Evolutionary conservation across 2,797 vertebrate species (phyloP).

Genomic region (Danio albolineatus): DNA sequence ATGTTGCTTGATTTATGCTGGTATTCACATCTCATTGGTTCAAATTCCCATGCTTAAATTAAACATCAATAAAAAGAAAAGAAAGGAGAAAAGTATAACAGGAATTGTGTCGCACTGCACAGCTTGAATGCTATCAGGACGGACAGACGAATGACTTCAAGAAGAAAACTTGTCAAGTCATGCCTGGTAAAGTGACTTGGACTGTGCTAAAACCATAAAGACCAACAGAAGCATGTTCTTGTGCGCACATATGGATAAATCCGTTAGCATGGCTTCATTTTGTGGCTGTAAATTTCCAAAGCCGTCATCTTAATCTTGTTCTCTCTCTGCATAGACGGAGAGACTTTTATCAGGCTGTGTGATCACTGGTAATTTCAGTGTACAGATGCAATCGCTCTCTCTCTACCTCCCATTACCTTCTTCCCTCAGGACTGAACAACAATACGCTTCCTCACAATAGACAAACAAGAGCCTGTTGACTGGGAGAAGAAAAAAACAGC

Average conservation of each 20-base stretch:
- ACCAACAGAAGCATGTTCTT: not conserved
- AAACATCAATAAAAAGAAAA: not conserved
- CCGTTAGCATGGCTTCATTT: not conserved
- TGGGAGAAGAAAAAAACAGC: constrained; percentile 59
- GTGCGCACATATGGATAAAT: not conserved
- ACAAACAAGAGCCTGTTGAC: constrained; percentile 79
- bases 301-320: constrained; percentile 41
- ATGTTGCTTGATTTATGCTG: not conserved
- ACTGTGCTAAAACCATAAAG: not conserved
- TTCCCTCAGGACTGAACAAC: constrained; percentile 83
- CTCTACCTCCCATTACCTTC: constrained; percentile 61
- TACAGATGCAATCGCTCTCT: constrained; percentile 80
- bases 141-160: not conserved
- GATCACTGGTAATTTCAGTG: constrained; percentile 85
- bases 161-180: not conserved
- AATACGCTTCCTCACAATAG: constrained; percentile 81
- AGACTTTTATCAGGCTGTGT: constrained; percentile 74
- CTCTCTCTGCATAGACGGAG: constrained; percentile 51
- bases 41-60: not conserved
- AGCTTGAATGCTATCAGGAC: not conserved
- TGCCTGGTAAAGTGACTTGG: not conserved
- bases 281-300: constrained; percentile 23
- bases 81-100: too few species aligned
- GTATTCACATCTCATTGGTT: not conserved
- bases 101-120: not conserved